Base-by-base conservation (phyloP, 2,797 vertebrate genomes). In the Gallinago stenura region DNA sequence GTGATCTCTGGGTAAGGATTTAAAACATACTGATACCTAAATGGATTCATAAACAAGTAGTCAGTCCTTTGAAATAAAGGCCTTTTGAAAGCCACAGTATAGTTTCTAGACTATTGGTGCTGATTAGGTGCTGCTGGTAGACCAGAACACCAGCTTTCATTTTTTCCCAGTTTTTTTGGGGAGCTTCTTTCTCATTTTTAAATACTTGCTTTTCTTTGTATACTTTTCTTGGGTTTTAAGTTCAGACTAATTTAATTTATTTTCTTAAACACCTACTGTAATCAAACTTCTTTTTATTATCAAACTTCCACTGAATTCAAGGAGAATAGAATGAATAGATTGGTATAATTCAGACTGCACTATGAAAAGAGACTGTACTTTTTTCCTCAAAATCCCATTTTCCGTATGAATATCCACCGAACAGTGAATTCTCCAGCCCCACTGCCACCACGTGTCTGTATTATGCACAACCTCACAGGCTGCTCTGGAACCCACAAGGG, bases 1-100 rank as follows among this genome's bases (percentile, higher is more conserved):
- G 30, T 46, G 60, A 54, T 90, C 90, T 87, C 96, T 25, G 30
- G 46, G 41, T 66, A 95, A 89, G 93, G 61, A 69, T 85, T 86
- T 78, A 90, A 92, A 70, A 56, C 72, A 69, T 78, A 81, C 56
- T 89, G 82, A 82, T 88, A 80, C 78, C 80, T 73, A 69, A 87
- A 31, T 43, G 35, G 50, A 46, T 81, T 72, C 78, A 85, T 68
- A 58, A 88, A 89, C 64, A 73, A 75, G 53, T 76, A 80, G 13
- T 28, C 31, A 71, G 12, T n/a, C 41, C 57, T 85, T 66, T 82
- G 58, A 87, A 87, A 56, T 33, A 78, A 83, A 92, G 46, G 43
- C 57, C 19, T 14, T 14, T 12, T 64, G 70, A 85, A 96, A 89
- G 17, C 15, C 30, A 53, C 41, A 53, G n/a, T 33, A 19, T 31